A percentile compares a stretch with the other conserved stretches of the same genome.
These are phyloP conservation scores for Neopipo cinnamomea DNA, from an alignment of 2,113 vertebrate genomes.

Conservation along the genomic window DNA sequence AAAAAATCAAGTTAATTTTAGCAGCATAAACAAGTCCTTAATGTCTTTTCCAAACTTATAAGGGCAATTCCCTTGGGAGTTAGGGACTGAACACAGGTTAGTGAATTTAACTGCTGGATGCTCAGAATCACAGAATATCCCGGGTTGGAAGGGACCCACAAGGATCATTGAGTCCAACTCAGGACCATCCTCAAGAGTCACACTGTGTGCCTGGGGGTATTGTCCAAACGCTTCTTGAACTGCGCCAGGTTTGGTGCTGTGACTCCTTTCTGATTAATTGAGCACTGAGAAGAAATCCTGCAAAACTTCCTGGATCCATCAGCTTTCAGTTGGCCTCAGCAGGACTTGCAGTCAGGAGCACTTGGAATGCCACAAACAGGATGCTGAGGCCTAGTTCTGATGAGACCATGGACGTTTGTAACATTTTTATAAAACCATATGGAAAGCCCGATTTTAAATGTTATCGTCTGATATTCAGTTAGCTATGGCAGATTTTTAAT, in stretches of 20 bases:
- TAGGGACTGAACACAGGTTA: not conserved
- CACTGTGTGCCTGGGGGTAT: not conserved
- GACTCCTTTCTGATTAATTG: not conserved
- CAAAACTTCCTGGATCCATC: not conserved
- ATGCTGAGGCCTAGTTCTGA: not conserved
- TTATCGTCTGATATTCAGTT: not conserved
- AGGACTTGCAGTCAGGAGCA: not conserved
- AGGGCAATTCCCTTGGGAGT: not conserved
- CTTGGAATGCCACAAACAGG: not conserved
- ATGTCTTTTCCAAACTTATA: not conserved
- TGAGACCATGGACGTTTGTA: not conserved
- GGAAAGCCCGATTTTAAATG: not conserved
- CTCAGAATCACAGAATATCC: not conserved
- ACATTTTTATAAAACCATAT: not conserved
- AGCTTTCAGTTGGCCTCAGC: not conserved
- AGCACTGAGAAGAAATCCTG: not conserved
- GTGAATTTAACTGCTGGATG: not conserved
- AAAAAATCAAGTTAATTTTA: not conserved
- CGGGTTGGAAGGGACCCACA: not conserved
- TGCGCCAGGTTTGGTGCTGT: not conserved
- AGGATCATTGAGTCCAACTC: not conserved
- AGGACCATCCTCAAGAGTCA: not conserved
- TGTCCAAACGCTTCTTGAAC: no score
- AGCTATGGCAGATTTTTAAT: not conserved
- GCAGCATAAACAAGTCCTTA: conserved; percentile 7